These are phyloP conservation scores for Lophotriccus pileatus DNA, from an alignment of 2,797 vertebrate species.

Conservation along the genomic window DNA sequence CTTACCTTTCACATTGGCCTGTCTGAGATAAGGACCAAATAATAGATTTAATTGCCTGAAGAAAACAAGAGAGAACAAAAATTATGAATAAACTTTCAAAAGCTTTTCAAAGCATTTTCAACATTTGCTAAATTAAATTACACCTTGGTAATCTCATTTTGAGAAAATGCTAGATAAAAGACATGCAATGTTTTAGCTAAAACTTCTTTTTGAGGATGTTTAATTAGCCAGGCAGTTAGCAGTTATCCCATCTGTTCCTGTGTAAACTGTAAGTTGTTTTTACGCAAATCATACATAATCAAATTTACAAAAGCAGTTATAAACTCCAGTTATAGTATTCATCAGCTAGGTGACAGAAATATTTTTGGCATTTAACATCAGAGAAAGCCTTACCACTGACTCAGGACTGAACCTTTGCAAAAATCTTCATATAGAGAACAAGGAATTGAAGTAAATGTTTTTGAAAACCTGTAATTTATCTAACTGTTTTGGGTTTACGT, in stretches of 20 bases:
- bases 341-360: neutral
- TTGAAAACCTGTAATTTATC: neutral
- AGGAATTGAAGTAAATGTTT: neutral
- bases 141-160: neutral
- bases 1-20: constrained; percentile 63
- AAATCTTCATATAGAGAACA: neutral
- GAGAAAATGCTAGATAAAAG: constrained; percentile 7
- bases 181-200: neutral
- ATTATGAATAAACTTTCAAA: neutral
- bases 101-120: neutral
- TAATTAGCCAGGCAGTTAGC: constrained; percentile 39
- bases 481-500: neutral
- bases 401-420: neutral
- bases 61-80: constrained; percentile 8
- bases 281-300: neutral
- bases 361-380: neutral
- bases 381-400: neutral
- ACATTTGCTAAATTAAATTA: neutral
- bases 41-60: constrained; percentile 67
- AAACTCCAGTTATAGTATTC: neutral
- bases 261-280: constrained; percentile 24
- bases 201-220: neutral
- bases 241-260: constrained; percentile 32
- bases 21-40: constrained; percentile 41
- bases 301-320: constrained; percentile 7